Percentiles rank a stretch among this genome's conserved stretches.
These are phyloP conservation scores for Decapterus maruadsi DNA, from an alignment of 2,797 vertebrate genomes.

Conservation along the genomic window DNA sequence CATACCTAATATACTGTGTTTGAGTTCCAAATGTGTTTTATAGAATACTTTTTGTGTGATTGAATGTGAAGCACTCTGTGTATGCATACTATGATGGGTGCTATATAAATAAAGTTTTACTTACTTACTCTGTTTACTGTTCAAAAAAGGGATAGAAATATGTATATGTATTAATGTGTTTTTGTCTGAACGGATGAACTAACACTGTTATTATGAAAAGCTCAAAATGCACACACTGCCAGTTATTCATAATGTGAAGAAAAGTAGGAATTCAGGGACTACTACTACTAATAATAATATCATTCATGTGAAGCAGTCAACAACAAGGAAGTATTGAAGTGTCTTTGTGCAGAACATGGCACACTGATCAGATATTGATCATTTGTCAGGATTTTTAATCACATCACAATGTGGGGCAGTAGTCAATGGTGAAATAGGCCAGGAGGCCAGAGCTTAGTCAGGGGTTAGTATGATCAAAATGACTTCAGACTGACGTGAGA, in stretches of 20 bases:
- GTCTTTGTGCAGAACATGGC: neutral
- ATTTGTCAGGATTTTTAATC: neutral
- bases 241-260: too few species aligned
- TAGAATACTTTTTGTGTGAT: too few species aligned
- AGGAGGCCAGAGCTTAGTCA: constrained; percentile 68
- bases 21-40: too few species aligned
- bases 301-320: neutral
- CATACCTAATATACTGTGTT: too few species aligned
- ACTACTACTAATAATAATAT: too few species aligned
- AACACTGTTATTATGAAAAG: neutral
- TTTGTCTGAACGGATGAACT: neutral
- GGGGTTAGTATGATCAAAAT: constrained; percentile 51
- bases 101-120: too few species aligned
- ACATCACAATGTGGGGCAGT: constrained; percentile 16
- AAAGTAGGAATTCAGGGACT: too few species aligned
- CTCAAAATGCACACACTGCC: too few species aligned
- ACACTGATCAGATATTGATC: neutral
- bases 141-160: neutral
- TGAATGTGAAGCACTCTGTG: too few species aligned
- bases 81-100: too few species aligned
- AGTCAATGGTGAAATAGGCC: constrained; percentile 56
- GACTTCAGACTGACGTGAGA: constrained; percentile 64
- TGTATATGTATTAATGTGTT: neutral
- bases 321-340: neutral
- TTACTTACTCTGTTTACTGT: too few species aligned